Evolutionary conservation across 92 coral and sea anemone genomes (phyloP).

Genomic region (Palythoa grandiflora): DNA sequence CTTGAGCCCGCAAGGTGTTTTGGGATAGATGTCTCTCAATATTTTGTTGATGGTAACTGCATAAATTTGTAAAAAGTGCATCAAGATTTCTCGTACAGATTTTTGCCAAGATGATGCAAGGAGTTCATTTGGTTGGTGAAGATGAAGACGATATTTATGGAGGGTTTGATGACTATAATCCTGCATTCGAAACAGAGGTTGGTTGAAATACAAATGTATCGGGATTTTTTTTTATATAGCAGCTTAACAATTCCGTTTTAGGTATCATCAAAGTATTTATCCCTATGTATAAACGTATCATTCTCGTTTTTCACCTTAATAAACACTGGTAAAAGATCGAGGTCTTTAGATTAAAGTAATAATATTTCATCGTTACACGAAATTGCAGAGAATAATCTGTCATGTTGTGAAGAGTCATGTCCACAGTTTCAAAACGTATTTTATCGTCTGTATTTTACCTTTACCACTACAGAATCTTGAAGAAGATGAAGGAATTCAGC

Average conservation of each 20-base stretch:
- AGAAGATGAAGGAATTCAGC: constrained; percentile 98
- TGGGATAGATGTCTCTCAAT: constrained; percentile 42
- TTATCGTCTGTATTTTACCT: background rate
- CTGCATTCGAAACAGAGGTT: constrained; percentile 99
- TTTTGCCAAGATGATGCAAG: constrained; percentile 67
- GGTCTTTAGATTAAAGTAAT: too few species aligned
- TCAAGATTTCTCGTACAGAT: background rate
- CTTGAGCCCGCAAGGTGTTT: constrained; percentile 40
- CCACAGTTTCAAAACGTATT: background rate
- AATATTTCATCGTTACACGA: too few species aligned
- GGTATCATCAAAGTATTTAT: too few species aligned
- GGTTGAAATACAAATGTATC: background rate
- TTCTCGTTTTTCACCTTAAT: too few species aligned
- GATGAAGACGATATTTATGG: constrained; percentile 96
- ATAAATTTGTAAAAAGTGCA: constrained; percentile 28
- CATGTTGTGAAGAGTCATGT: background rate
- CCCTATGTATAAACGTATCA: too few species aligned
- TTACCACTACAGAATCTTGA: constrained; percentile 81
- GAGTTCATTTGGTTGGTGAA: constrained; percentile 98
- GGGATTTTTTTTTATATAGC: too few species aligned
- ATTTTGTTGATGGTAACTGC: constrained; percentile 94
- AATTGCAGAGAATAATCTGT: background rate
- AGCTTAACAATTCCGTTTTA: too few species aligned
- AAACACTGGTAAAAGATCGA: too few species aligned
- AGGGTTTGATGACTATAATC: constrained; percentile 97